A percentile compares a stretch with the other conserved stretches of the same genome.
Evolutionary conservation across 2,797 vertebrate species (phyloP).

Genomic region (Xenops minutus): DNA sequence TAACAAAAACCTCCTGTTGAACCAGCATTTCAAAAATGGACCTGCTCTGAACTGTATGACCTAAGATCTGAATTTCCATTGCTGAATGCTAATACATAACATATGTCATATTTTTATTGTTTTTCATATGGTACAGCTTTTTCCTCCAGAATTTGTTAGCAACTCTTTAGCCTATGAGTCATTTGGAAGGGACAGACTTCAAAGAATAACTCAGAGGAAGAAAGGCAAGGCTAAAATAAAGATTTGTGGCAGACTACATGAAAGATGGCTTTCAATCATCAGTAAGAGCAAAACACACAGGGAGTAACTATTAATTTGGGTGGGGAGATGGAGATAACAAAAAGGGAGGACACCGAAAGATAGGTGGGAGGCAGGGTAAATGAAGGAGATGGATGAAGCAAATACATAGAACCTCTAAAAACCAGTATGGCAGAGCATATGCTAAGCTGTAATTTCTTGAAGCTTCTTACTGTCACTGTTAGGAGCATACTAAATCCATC

Average conservation of each 20-base stretch:
- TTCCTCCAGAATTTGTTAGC: neutral
- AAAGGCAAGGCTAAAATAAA: neutral
- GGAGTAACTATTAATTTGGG: slow-evolving; percentile 4
- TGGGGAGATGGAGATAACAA: slow-evolving; percentile 19
- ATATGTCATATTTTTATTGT: neutral
- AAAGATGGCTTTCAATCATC: neutral
- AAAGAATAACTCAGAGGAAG: neutral
- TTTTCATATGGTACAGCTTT: neutral
- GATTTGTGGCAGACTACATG: neutral
- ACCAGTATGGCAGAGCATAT: neutral
- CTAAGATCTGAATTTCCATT: neutral
- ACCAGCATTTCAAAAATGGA: neutral
- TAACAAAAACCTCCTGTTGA: neutral
- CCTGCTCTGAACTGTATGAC: neutral
- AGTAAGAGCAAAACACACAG: neutral
- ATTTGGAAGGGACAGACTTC: neutral
- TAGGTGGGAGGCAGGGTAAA: neutral
- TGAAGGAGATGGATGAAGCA: neutral
- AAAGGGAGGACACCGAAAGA: neutral
- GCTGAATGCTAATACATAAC: neutral
- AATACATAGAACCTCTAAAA: neutral
- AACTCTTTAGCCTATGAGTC: neutral
- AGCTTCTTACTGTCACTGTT: neutral
- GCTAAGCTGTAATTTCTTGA: neutral
- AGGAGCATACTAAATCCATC: neutral